Evolutionary conservation across 2,888 invertebrate genomes (phyloP), one percentile per base, ranked within the genome.

Genomic region (Buathra laborator): DNA sequence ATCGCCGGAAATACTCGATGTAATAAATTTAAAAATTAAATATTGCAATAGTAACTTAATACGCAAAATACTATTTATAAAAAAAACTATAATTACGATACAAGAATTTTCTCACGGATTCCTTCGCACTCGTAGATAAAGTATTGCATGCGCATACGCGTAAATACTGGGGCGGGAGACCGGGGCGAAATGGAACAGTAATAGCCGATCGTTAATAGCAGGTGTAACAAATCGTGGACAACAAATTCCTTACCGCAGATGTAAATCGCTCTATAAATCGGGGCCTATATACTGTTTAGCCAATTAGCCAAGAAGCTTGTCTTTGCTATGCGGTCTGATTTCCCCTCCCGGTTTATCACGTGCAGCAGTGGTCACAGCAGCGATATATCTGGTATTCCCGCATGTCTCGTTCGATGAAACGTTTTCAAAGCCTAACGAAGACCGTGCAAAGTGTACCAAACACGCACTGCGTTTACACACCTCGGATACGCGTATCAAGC

Each of bases 181-280:
- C 24, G 51, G 71, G 67, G 71, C 56, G 53, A 51, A 76, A 67
- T 67, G 71, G 16, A 72, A 46, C 80, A 84, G 66, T 81, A 80
- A 80, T 71, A 43, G 59, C 64, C 59, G 68, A 56, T 70, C 78
- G 68, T 87, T 86, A 85, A 85, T 86, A 84, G 83, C 87, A 86
- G 79, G 85, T 86, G 87, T 81, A 87, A 86, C 87, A 86, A 86
- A 87, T 87, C 83, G 81, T 64, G 62, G 76, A 71, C 75, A 81
- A 86, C 86, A 86, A 86, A 91, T 91, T 90, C 88, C 89, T 90
- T 91, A 90, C 87, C 87, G 87, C 66, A 87, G 87, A 89, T 90
- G 89, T 90, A 90, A 91, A 91, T 91, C 90, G 89, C 80, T 62
- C 88, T 87, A 89, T 90, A 90, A 90, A 89, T 89, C 89, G 86